Conservation (phyloP, 2,113 vertebrate species). For the Macroglossus sobrinus region DNA sequence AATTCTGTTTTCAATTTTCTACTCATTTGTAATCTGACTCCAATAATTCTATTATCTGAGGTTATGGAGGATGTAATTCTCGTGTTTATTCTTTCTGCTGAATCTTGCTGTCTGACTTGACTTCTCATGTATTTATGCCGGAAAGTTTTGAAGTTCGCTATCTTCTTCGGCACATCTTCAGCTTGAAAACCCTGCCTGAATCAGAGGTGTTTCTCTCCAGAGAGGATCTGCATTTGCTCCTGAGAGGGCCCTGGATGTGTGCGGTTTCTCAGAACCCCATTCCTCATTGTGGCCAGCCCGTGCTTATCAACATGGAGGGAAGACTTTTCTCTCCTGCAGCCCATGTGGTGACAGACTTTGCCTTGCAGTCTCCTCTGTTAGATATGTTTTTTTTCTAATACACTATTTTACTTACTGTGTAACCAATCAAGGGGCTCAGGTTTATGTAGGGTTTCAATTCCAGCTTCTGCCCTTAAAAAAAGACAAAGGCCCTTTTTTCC, state of each 20-base stretch:
- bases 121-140: neutral
- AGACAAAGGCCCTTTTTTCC: neutral
- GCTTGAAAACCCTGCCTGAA: neutral
- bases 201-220: neutral
- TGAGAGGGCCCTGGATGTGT: neutral
- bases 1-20: neutral
- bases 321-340: neutral
- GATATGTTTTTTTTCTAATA: neutral
- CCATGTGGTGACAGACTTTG: neutral
- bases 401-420: neutral
- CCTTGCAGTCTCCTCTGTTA: neutral
- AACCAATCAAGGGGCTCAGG: neutral
- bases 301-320: neutral
- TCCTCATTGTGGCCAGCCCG: neutral
- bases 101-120: neutral
- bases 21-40: neutral
- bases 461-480: neutral
- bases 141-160: neutral
- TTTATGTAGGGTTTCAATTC: neutral
- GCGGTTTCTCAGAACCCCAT: neutral
- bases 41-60: neutral
- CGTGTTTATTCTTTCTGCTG: neutral
- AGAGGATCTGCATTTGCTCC: neutral
- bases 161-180: neutral
- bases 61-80: neutral